These are phyloP conservation scores for Drosophila simulans DNA, from an alignment of 1,140 invertebrate genomes.

Conservation along the genomic window DNA sequence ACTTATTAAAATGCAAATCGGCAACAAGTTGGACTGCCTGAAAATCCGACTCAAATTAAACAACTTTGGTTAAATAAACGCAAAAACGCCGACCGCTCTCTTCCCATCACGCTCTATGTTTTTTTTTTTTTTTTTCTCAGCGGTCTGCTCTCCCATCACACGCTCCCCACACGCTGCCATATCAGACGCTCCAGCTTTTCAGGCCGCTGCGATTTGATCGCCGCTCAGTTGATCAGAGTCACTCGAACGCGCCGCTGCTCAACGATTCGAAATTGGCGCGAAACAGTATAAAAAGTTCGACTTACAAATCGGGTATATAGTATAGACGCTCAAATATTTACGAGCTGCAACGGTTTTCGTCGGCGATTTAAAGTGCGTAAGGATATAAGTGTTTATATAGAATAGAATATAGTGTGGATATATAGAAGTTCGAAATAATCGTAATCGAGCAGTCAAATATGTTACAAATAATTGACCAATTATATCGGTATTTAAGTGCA, in stretches of 20 bases:
- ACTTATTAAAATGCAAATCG: constrained; percentile 12
- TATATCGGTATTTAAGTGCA: not conserved
- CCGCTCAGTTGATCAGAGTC: constrained; percentile 82
- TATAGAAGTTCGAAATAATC: not conserved
- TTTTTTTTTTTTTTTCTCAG: not conserved
- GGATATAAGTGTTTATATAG: not conserved
- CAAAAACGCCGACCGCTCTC: constrained; percentile 4
- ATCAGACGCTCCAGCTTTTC: constrained; percentile 37
- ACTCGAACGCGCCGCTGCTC: constrained; percentile 69
- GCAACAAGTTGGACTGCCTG: constrained; percentile 22
- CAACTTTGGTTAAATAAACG: constrained; percentile 34
- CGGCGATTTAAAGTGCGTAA: constrained; percentile 27
- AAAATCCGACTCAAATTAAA: constrained; percentile 15
- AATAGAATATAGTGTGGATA: too few species aligned
- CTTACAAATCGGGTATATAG: constrained; percentile 16
- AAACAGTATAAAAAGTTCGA: constrained; percentile 10
- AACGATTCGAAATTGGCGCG: constrained; percentile 52
- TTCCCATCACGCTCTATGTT: not conserved
- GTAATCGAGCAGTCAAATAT: not conserved
- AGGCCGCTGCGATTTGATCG: constrained; percentile 60
- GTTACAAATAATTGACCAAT: not conserved
- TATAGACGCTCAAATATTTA: constrained; percentile 23
- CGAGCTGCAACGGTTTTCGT: constrained; percentile 32
- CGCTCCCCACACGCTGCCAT: constrained; percentile 9
- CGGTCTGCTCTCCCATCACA: constrained; percentile 3